Conservation (phyloP, 2,888 invertebrate species). For the Sicus ferrugineus region DNA sequence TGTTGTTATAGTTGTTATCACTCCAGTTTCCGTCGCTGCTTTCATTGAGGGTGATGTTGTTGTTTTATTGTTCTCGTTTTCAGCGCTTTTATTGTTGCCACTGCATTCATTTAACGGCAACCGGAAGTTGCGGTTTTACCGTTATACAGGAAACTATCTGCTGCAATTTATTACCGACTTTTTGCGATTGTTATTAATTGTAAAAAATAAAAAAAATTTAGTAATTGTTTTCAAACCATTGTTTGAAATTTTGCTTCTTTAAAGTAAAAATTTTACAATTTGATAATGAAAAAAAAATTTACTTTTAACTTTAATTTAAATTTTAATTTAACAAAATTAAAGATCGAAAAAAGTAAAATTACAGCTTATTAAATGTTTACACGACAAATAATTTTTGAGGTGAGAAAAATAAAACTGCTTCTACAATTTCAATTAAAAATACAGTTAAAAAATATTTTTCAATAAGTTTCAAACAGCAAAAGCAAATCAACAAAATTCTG, state of each 20-base stretch:
- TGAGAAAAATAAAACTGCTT: no score
- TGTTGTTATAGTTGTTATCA: background rate
- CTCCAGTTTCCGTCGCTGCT: background rate
- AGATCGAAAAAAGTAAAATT: background rate
- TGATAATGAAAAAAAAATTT: background rate
- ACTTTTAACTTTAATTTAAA: background rate
- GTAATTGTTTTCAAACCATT: no score
- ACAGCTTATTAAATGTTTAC: no score
- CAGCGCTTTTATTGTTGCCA: background rate
- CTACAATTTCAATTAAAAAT: no score
- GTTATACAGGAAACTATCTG: constrained; percentile 23
- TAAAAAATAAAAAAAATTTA: constrained; percentile 1
- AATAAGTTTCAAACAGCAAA: background rate
- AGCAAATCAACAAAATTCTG: background rate
- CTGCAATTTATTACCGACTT: constrained; percentile 20
- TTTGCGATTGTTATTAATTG: constrained; percentile 11
- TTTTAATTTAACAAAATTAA: background rate
- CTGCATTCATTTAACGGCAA: background rate
- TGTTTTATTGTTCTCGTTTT: background rate
- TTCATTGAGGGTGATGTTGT: background rate
- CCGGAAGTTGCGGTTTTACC: constrained; percentile 26
- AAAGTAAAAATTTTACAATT: no score
- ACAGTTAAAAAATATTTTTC: no score
- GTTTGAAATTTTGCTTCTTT: no score
- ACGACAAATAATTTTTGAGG: no score